Percentiles rank a stretch among this genome's conserved stretches.
These are phyloP conservation scores for Brachionus angularis DNA, from an alignment of 1,140 invertebrate genomes.

Conservation along the genomic window DNA sequence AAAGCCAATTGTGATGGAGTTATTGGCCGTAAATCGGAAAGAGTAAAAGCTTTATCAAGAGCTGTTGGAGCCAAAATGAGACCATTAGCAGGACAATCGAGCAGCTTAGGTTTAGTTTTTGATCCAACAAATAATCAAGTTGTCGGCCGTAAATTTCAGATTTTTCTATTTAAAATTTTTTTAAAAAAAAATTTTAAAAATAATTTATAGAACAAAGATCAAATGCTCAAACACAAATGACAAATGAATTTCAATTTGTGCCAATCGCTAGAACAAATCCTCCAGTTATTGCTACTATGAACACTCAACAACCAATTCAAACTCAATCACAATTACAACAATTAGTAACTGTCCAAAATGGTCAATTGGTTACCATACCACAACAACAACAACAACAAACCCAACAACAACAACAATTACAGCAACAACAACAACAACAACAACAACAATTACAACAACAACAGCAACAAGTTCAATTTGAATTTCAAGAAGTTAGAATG, in stretches of 20 bases:
- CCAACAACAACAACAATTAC: slow-evolving; percentile 4
- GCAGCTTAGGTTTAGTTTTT: no score
- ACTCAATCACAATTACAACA: no score
- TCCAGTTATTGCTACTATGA: background rate
- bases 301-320: no score
- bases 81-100: background rate
- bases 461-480: background rate
- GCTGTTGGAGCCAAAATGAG: background rate
- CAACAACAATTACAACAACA: background rate
- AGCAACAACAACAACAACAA: slow-evolving; percentile 4
- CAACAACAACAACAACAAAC: background rate
- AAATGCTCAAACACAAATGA: no score
- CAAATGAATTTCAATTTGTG: slow-evolving; percentile 5
- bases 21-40: slow-evolving; percentile 7
- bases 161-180: no score
- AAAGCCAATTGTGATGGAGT: background rate
- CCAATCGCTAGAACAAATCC: background rate
- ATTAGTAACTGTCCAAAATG: background rate
- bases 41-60: background rate
- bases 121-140: no score
- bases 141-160: no score
- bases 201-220: no score
- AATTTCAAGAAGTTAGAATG: background rate
- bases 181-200: no score
- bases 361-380: background rate